Conservation (phyloP, 2,888 invertebrate species). For the Tupiocoris notatus region DNA sequence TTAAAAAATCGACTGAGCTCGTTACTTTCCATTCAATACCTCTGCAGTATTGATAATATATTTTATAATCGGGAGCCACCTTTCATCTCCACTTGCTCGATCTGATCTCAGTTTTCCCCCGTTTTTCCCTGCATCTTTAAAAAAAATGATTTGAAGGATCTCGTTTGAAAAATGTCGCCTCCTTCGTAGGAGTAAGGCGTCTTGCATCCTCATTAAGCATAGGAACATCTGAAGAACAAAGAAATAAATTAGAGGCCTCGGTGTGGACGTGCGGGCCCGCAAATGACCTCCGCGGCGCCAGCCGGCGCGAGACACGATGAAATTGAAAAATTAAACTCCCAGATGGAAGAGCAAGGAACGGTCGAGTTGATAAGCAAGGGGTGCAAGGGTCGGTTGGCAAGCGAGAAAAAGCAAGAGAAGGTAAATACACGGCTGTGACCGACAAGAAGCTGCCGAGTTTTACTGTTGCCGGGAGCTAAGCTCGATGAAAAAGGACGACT, state of each 20-base stretch:
- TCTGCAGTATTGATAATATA: too few relatives aligned
- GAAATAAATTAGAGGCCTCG: background rate
- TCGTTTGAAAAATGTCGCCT: background rate
- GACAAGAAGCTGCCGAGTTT: background rate
- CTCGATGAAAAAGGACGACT: background rate
- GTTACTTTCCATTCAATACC: too few relatives aligned
- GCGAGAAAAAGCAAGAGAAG: background rate
- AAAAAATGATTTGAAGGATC: too few relatives aligned
- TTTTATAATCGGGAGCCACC: too few relatives aligned
- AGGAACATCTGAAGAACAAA: background rate
- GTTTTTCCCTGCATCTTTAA: too few relatives aligned
- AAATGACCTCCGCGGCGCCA: background rate
- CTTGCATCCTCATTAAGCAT: background rate
- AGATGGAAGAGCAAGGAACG: background rate
- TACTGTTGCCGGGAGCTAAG: background rate
- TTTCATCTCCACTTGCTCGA: too few relatives aligned
- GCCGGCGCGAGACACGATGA: background rate
- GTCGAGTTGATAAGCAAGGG: too few relatives aligned
- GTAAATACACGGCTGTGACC: background rate
- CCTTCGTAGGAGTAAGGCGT: background rate
- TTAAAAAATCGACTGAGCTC: too few relatives aligned
- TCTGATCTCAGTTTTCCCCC: too few relatives aligned
- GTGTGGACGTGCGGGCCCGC: background rate
- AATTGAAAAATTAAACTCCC: conserved; percentile 22
- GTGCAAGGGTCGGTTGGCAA: background rate